Evolutionary conservation across 2,888 invertebrate species (phyloP).

Genomic region (Biston stratarius): DNA sequence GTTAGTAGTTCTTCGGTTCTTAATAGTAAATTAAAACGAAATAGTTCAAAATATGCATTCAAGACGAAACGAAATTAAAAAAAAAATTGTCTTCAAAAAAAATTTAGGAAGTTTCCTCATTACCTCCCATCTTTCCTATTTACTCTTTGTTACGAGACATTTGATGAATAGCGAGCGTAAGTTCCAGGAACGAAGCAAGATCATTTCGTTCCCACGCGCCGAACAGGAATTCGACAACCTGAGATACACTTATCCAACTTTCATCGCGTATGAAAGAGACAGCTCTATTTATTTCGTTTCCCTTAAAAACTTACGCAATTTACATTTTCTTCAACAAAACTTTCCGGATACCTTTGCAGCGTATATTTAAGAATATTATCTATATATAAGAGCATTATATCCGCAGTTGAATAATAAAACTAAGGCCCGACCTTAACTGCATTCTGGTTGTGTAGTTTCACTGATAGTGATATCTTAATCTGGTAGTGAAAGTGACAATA

Average conservation of each 20-base stretch:
- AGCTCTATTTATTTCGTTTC: constrained; percentile 28
- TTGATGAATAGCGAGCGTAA: constrained; percentile 74
- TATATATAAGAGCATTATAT: constrained; percentile 23
- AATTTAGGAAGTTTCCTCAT: not conserved
- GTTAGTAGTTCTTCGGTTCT: too few relatives aligned
- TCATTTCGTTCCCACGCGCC: constrained; percentile 81
- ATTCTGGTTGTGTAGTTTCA: constrained; percentile 38
- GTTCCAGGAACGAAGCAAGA: constrained; percentile 74
- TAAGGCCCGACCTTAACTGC: constrained; percentile 24
- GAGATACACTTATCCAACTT: constrained; percentile 52
- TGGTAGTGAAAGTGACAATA: constrained; percentile 49
- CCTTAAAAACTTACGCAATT: constrained; percentile 50
- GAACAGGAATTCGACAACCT: constrained; percentile 63
- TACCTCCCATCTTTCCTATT: constrained; percentile 46
- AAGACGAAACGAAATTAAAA: not conserved
- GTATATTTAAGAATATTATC: constrained; percentile 12
- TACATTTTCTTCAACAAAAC: constrained; percentile 63
- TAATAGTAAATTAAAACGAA: too few relatives aligned
- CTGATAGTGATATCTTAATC: constrained; percentile 38
- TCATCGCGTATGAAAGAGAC: constrained; percentile 48
- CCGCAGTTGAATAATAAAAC: constrained; percentile 33
- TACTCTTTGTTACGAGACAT: constrained; percentile 64
- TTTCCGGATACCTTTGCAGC: constrained; percentile 46
- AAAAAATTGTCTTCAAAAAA: not conserved
- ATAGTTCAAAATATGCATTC: too few relatives aligned